Percentiles rank a stretch among this genome's conserved stretches.
Evolutionary conservation across 2,113 vertebrate genomes (phyloP).

Genomic region (Monopterus albus): DNA sequence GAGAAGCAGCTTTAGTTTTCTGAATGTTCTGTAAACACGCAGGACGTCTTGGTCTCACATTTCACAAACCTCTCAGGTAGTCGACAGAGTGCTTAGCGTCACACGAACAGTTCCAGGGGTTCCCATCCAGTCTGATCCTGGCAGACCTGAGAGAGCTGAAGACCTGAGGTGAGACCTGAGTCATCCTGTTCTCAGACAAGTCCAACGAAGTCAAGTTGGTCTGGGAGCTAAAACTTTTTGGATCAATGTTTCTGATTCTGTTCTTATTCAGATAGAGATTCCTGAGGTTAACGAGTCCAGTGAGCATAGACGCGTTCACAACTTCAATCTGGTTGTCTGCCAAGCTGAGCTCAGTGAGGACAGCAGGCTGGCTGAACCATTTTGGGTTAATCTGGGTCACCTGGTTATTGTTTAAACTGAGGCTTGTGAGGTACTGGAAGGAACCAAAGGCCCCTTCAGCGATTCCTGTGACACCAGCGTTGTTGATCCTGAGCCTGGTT

Average conservation of each 20-base stretch:
- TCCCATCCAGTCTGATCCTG: constrained; percentile 62
- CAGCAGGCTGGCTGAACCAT: constrained; percentile 70
- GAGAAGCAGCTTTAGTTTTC: background rate
- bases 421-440: constrained; percentile 61
- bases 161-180: constrained; percentile 45
- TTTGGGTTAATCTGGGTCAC: constrained; percentile 50
- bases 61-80: constrained; percentile 74
- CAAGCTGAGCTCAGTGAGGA: constrained; percentile 61
- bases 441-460: constrained; percentile 60
- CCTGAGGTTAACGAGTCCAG: constrained; percentile 51
- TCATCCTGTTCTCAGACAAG: constrained; percentile 78
- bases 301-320: constrained; percentile 38
- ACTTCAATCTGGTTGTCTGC: constrained; percentile 59
- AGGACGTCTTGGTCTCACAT: rapidly evolving
- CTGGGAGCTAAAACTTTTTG: constrained; percentile 53
- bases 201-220: constrained; percentile 64
- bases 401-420: constrained; percentile 68
- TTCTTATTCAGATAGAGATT: constrained; percentile 69
- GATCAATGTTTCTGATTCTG: constrained; percentile 57
- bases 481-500: constrained; percentile 55
- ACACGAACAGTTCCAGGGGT: constrained; percentile 83
- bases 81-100: constrained; percentile 61
- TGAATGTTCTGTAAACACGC: background rate
- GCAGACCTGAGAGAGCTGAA: constrained; percentile 57
- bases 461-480: constrained; percentile 52